Evolutionary conservation across 2,888 invertebrate species (phyloP), one percentile per base, ranked within the genome.

Genomic region (Idaea biselata): DNA sequence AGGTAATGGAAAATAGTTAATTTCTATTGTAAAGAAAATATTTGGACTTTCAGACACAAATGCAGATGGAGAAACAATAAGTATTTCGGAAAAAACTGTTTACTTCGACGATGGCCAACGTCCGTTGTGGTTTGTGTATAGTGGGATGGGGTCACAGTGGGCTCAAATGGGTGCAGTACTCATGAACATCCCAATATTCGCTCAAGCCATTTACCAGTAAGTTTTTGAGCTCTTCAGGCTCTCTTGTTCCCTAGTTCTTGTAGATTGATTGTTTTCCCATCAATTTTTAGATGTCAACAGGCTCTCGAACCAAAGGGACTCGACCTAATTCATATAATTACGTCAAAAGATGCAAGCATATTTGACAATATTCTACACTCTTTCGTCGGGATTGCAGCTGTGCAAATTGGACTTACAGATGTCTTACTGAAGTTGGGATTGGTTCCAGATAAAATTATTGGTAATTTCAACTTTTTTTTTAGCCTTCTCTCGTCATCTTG

Each of bases 101-200:
- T 87, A 87, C 67, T 86, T 78, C 31, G 85, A 88, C 59, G 76
- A 82, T 14, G 82, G 70, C 0, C 75, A 77, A 18, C 80, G 93
- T 0, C 94, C 95, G 4, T 83, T 96, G 14, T 96, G 95, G 94
- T 95, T 94, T 80, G 93, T 96, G 64, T 95, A 95, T 88, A 94
- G 95, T 66, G 95, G 96, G 6, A 95, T 96, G 95, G 95, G 95
- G 16, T 94, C 94, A 0, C 95, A 95, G 79, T 95, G 95, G 95
- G 83, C 93, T 31, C 94, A 94, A 25, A 95, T 95, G 95, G 95
- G 94, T 0, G 78, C 87, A 18, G 89, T 93, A 55, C 91, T 96
- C 74, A 93, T 96, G 94, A 82, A 88, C 58, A 86, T 96, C 67
- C 94, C 94, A 1, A 82, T 93, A 16, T 96, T 96, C 79, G 89